Evolutionary conservation across 2,797 vertebrate genomes (phyloP).

Genomic region (Trichosurus vulpecula): DNA sequence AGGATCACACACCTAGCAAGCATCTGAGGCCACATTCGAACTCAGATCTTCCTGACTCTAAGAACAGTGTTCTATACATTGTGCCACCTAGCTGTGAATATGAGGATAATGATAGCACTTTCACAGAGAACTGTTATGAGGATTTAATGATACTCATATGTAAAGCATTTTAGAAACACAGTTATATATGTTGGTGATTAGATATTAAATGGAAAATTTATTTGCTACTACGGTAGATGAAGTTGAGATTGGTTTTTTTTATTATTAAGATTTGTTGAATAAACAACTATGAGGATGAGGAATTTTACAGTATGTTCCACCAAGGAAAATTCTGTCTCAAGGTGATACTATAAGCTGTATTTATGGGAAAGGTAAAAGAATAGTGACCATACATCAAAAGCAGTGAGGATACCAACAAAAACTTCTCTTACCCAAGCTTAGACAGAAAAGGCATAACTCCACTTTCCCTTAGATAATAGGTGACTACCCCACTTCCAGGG

Average conservation of each 20-base stretch:
- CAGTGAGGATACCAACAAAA: constrained; percentile 47
- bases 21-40: not conserved
- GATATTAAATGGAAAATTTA: not conserved
- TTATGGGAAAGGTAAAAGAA: not conserved
- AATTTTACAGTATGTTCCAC: not conserved
- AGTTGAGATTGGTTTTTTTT: not conserved
- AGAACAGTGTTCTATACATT: not conserved
- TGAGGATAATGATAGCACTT: not conserved
- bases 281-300: not conserved
- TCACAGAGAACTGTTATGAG: not conserved
- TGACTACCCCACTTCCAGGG: constrained; percentile 97
- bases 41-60: not conserved
- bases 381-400: not conserved
- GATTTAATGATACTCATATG: not conserved
- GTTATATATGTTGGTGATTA: not conserved
- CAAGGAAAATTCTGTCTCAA: not conserved
- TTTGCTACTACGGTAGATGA: not conserved
- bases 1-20: not conserved
- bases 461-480: constrained; percentile 96
- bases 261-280: not conserved
- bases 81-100: not conserved
- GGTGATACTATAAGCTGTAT: not conserved
- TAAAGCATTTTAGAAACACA: not conserved
- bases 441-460: constrained; percentile 95
- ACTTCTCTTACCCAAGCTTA: constrained; percentile 90